Evolutionary conservation across 2,113 vertebrate species (phyloP), one percentile per base, ranked within the genome.

Genomic region (Chaetodon trifascialis): DNA sequence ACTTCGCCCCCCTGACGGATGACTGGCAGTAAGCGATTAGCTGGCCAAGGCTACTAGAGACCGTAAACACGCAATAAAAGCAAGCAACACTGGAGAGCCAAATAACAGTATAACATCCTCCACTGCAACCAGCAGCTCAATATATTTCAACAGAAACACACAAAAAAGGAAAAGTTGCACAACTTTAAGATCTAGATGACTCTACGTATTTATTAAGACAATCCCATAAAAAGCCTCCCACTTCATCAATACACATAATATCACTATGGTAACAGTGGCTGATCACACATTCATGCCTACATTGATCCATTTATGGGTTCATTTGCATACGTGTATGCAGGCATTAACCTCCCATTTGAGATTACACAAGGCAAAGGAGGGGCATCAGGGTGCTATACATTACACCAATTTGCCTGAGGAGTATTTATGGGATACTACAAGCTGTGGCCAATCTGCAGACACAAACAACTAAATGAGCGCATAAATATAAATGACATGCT

Each of bases 401-500:
- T 82, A 81, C 64, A 84, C 89, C 80, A 89, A 88, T 88, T 85
- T 89, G 71, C 34, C 65, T 9, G 34, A 55, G 36, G 10, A 70
- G 77, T 82, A 88, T 89, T 93, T 86, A 82, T 82, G 89, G 79
- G 76, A 69, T 78, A 23, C 73, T 51, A 64, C 85, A 88, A 85
- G 52, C 79, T 85, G 76, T 71, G 73, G 78, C 80, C 79, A 85
- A 82, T 90, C 80, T 88, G 77, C 71, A 80, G 80, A 91, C 77
- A 89, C 85, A 89, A 91, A 92, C 88, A 86, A 59, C 79, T 89
- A 88, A 92, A 92, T 90, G 85, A 91, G 88, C 47, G 72, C 84
- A 92, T 93, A 83, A 93, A 93, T 92, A 93, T 92, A 90, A 71
- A 93, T 88, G 83, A 80, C 82, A 88, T 79, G 81, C 87, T 89